Percentiles rank a stretch among this genome's conserved stretches.
Evolutionary conservation across 2,888 invertebrate genomes (phyloP).

Genomic region (Diploptera punctata): DNA sequence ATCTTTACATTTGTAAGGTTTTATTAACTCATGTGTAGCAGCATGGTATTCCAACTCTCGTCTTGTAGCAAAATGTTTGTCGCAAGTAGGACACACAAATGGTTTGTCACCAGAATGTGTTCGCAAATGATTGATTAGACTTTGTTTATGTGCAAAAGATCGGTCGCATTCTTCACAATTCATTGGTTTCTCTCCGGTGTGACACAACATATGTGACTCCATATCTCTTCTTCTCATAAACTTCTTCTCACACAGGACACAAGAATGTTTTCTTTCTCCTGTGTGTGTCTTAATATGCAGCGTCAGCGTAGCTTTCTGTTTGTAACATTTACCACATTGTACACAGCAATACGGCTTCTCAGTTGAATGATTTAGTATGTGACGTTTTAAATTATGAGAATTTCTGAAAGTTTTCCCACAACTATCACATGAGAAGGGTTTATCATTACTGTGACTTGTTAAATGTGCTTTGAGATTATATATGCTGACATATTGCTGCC

Average conservation of each 20-base stretch:
- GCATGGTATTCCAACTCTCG: neutral
- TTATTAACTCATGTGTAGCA: neutral
- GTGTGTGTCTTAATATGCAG: slow-evolving; percentile 51
- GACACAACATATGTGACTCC: slow-evolving; percentile 1
- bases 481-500: neutral
- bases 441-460: slow-evolving; percentile 36
- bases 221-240: neutral
- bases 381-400: slow-evolving; percentile 38
- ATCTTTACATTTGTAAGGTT: neutral
- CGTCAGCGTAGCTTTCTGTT: slow-evolving; percentile 41
- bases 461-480: slow-evolving; percentile 1
- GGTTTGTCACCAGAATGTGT: slow-evolving; percentile 9
- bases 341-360: slow-evolving; percentile 41
- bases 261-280: slow-evolving; percentile 49
- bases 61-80: neutral
- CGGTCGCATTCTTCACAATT: neutral
- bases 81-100: slow-evolving; percentile 7
- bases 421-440: slow-evolving; percentile 37
- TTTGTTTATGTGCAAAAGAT: neutral
- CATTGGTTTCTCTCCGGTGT: slow-evolving; percentile 4
- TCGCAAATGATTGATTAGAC: neutral
- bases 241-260: slow-evolving; percentile 50
- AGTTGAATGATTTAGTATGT: slow-evolving; percentile 38
- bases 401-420: slow-evolving; percentile 41
- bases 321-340: slow-evolving; percentile 28